A percentile compares a stretch with the other conserved stretches of the same genome.
These are phyloP conservation scores for Leptinotarsa peninsularis DNA, from an alignment of 2,888 invertebrate genomes.

Conservation along the genomic window DNA sequence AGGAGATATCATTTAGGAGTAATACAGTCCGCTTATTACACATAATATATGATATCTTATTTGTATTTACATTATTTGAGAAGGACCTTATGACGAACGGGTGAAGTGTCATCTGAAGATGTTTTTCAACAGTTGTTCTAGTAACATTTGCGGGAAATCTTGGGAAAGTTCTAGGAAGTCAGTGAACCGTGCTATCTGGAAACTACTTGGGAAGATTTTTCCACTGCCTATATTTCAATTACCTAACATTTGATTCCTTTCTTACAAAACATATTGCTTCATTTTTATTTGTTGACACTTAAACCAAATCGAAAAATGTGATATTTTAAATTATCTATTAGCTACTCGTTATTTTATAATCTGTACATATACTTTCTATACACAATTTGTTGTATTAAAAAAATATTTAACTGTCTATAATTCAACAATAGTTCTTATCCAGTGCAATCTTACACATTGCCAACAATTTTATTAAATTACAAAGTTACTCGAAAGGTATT, in stretches of 20 bases:
- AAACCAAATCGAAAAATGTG: not conserved
- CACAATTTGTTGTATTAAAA: slow-evolving; percentile 42
- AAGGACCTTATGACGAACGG: no score
- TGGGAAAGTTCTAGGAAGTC: no score
- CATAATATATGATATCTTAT: no score
- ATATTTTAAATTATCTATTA: slow-evolving; percentile 19
- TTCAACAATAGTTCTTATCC: slow-evolving; percentile 38
- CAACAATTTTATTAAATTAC: slow-evolving; percentile 18
- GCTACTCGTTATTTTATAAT: slow-evolving; percentile 21
- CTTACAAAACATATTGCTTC: not conserved
- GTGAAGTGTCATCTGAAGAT: no score
- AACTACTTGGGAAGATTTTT: no score
- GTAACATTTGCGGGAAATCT: no score
- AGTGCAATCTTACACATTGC: slow-evolving; percentile 45
- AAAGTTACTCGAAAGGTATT: slow-evolving; percentile 12
- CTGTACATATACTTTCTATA: slow-evolving; percentile 21
- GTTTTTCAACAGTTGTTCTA: no score
- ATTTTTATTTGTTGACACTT: not conserved
- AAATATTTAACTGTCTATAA: slow-evolving; percentile 47
- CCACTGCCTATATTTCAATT: no score
- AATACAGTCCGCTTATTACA: no score
- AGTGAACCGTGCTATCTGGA: no score
- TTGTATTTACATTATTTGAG: no score
- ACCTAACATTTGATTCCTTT: slow-evolving; percentile 1
- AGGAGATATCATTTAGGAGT: no score